Conservation (phyloP, 2,888 invertebrate genomes). For the Bembecia ichneumoniformis region DNA sequence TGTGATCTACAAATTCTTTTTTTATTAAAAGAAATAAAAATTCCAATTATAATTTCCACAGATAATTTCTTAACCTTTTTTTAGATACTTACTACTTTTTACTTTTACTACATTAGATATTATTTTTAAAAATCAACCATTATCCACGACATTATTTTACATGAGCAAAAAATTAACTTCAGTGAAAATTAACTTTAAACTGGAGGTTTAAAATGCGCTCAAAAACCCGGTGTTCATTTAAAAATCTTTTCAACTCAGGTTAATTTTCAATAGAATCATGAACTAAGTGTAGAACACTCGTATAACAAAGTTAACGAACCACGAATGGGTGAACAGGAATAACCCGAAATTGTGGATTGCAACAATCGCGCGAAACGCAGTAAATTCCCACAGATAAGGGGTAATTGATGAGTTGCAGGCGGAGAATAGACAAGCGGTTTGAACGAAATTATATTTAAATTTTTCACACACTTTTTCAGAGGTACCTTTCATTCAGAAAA, state of each 20-base stretch:
- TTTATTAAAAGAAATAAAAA: too few relatives aligned
- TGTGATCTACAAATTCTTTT: too few relatives aligned
- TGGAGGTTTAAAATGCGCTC: background rate
- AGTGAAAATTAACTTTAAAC: too few relatives aligned
- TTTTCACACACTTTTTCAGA: too few relatives aligned
- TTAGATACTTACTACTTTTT: too few relatives aligned
- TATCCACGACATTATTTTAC: too few relatives aligned
- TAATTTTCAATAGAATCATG: constrained; percentile 39
- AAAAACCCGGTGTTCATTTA: background rate
- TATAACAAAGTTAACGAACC: constrained; percentile 67
- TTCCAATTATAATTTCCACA: too few relatives aligned
- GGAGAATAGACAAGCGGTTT: constrained; percentile 12
- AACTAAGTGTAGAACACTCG: constrained; percentile 53
- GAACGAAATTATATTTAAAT: background rate
- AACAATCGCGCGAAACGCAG: constrained; percentile 60
- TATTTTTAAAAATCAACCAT: too few relatives aligned
- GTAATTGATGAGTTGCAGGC: constrained; percentile 18
- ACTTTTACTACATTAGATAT: too few relatives aligned
- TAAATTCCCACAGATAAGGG: constrained; percentile 35
- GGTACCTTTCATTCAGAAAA: too few relatives aligned
- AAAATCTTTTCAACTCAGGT: constrained; percentile 11
- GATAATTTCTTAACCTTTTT: too few relatives aligned
- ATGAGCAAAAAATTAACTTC: too few relatives aligned
- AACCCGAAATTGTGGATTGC: constrained; percentile 56
- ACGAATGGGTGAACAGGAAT: constrained; percentile 55